Evolutionary conservation across 2,797 vertebrate genomes (phyloP), one percentile per base, ranked within the genome.

Genomic region (Rhynchotus rufescens): DNA sequence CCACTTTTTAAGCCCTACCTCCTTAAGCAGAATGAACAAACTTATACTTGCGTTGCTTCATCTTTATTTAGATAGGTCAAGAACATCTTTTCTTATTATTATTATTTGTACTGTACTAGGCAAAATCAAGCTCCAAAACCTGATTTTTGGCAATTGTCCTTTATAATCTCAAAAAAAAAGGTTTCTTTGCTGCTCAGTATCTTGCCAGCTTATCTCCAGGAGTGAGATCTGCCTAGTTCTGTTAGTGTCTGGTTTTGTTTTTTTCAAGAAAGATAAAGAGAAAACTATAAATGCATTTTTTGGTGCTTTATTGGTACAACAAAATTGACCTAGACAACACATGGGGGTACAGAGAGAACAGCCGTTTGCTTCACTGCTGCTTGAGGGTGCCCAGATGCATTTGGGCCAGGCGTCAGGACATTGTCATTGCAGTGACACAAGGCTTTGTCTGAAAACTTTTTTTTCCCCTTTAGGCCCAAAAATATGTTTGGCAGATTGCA

Each of bases 321-420:
- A 69, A 88, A 85, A 36, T 28, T 32, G 34, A 8, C 30, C 54
- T 20, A 91, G 54, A 16, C 10, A 28, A 54, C 36, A 38, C 47
- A 45, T 61, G 49, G 74, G 49, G 45, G 16, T 6, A 56, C 7
- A 4, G 4, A 67, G 36, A 15, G n/a, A 54, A 14, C 4, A 73
- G 30, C 15, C 10, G 0, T 23, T 42, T 4, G 2, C 36, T 32
- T 60, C 40, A 40, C 4, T 12, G 49, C 30, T 40, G 88, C 34
- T 66, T 40, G 45, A 60, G 7, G 30, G 3, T 21, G 88, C 73
- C 57, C 12, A 2, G 4, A 10, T 32, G 16, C 0, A 0, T 56
- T 66, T 1, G 5, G 49, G 36, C 64, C 64, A 6, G 1, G 0
- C 1, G 0, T 62, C 47, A 36, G 36, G 47, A 38, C 5, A 2